These are phyloP conservation scores for Listrodromus nycthemerus DNA, from an alignment of 2,888 invertebrate genomes.

Conservation along the genomic window DNA sequence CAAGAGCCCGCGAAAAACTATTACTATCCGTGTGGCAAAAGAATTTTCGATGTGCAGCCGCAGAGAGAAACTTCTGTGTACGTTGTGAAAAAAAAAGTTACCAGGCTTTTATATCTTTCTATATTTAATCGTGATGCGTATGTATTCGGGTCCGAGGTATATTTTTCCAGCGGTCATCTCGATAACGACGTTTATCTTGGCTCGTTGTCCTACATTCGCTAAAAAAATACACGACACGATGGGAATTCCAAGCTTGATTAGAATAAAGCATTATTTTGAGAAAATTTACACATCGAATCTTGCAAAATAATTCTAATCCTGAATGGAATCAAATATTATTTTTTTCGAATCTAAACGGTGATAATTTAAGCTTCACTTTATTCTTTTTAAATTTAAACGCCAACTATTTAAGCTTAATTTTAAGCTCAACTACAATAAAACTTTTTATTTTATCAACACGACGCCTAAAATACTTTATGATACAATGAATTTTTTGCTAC, in stretches of 20 bases:
- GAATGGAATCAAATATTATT: no score
- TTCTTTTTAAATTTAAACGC: not conserved
- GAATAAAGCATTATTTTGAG: no score
- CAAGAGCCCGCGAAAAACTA: not conserved
- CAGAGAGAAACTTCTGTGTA: not conserved
- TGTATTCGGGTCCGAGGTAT: not conserved
- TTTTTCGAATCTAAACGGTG: no score
- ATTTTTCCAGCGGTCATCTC: not conserved
- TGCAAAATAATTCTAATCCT: no score
- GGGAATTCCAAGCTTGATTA: not conserved
- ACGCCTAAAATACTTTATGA: not conserved
- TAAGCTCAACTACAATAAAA: not conserved
- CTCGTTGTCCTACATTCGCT: not conserved
- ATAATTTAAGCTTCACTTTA: no score
- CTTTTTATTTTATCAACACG: not conserved
- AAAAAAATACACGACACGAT: not conserved
- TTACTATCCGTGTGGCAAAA: not conserved
- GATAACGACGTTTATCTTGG: not conserved
- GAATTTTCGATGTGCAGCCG: not conserved
- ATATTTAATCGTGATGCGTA: not conserved
- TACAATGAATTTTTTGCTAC: not conserved
- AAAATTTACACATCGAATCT: no score
- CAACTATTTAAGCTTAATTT: not conserved
- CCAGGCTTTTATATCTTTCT: not conserved
- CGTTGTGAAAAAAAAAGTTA: not conserved